Evolutionary conservation across 2,113 vertebrate species (phyloP).

Genomic region (Macrotis lagotis): DNA sequence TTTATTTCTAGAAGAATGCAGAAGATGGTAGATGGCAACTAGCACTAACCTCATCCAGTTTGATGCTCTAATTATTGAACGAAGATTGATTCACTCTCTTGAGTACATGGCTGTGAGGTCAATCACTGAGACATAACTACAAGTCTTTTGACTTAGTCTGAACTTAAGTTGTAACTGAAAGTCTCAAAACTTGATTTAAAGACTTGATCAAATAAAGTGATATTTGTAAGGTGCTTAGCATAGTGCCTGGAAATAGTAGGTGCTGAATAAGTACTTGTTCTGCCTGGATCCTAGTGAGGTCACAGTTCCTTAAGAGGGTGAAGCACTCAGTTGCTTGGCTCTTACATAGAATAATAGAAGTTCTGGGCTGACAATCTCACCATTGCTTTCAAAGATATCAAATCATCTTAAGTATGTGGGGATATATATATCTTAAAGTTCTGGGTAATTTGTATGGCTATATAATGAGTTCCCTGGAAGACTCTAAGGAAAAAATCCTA

Average conservation of each 20-base stretch:
- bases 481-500: conserved; percentile 31
- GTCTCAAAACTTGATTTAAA: background rate
- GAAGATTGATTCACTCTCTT: background rate
- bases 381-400: background rate
- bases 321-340: background rate
- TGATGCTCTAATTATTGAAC: background rate
- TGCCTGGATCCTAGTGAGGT: background rate
- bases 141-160: background rate
- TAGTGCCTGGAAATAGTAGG: background rate
- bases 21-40: background rate
- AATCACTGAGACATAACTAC: background rate
- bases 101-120: background rate
- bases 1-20: background rate
- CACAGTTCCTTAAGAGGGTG: background rate
- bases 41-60: background rate
- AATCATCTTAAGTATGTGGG: background rate
- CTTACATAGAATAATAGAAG: background rate
- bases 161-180: background rate
- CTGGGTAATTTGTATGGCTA: background rate
- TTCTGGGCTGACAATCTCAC: background rate
- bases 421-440: conserved; percentile 1
- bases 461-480: background rate
- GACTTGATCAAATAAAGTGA: background rate
- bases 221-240: background rate
- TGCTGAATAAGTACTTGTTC: background rate